Evolutionary conservation across 2,113 vertebrate genomes (phyloP).

Genomic region (Sula dactylatra): DNA sequence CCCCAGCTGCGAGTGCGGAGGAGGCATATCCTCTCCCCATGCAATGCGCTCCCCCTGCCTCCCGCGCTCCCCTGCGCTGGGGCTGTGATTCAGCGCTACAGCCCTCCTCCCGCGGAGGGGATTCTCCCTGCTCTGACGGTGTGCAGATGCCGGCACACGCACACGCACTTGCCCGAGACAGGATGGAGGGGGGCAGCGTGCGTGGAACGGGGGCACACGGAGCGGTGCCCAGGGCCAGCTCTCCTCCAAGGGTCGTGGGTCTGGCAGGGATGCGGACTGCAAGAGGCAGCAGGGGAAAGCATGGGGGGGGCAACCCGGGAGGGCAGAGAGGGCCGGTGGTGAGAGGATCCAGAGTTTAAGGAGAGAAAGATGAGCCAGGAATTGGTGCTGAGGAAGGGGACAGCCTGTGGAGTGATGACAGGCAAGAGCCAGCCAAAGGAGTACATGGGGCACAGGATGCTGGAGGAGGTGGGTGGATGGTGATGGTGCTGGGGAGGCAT

Average conservation of each 20-base stretch:
- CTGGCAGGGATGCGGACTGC: background rate
- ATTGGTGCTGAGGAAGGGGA: background rate
- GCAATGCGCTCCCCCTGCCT: background rate
- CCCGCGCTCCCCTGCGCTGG: background rate
- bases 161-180: rapidly evolving
- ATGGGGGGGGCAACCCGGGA: rapidly evolving
- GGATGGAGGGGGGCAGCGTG: rapidly evolving
- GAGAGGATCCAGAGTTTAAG: background rate
- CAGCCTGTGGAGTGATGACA: rapidly evolving
- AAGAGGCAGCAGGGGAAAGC: background rate
- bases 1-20: slow-evolving; percentile 38
- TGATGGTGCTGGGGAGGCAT: rapidly evolving
- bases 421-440: background rate
- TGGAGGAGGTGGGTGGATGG: background rate
- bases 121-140: background rate
- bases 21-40: slow-evolving; percentile 7
- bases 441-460: background rate
- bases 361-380: background rate
- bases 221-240: rapidly evolving
- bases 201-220: background rate
- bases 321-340: rapidly evolving
- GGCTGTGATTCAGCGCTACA: background rate
- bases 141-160: background rate
- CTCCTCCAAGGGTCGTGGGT: background rate
- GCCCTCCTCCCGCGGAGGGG: background rate